Evolutionary conservation across 2,113 vertebrate genomes (phyloP).

Genomic region (Atractosteus spatula): DNA sequence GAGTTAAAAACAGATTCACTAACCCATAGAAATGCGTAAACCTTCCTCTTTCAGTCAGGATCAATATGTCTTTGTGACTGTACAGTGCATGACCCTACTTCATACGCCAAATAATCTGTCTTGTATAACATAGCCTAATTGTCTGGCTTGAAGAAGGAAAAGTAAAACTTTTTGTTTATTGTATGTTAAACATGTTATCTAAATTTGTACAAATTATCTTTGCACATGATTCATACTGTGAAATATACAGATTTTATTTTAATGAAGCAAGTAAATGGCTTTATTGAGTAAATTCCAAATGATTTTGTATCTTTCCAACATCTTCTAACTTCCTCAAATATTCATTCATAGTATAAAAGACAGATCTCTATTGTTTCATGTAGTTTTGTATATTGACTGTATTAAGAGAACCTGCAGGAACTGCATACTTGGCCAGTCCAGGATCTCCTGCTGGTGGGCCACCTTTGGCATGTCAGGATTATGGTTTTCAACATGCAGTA

Average conservation of each 20-base stretch:
- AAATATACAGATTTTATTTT: too few relatives aligned
- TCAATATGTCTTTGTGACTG: neutral
- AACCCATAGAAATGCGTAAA: neutral
- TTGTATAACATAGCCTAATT: conserved; percentile 5
- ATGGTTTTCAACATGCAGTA: conserved; percentile 52
- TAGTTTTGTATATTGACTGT: conserved; percentile 2
- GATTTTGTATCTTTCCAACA: conserved; percentile 82
- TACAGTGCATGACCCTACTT: neutral
- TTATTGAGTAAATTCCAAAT: neutral
- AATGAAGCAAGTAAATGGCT: too few relatives aligned
- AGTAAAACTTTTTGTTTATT: too few relatives aligned
- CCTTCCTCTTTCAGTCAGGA: too few relatives aligned
- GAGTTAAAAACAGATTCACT: neutral
- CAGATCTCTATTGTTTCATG: conserved; percentile 54
- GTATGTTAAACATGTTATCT: too few relatives aligned
- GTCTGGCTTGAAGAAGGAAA: too few relatives aligned
- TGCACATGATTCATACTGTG: too few relatives aligned
- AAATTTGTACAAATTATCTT: too few relatives aligned
- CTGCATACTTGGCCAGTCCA: conserved; percentile 47
- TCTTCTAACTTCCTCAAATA: conserved; percentile 13
- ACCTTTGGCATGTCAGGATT: conserved; percentile 68
- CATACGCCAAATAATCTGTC: neutral
- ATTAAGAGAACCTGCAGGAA: conserved; percentile 15
- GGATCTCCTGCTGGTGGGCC: conserved; percentile 42
- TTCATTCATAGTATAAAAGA: conserved; percentile 57